Evolutionary conservation across 1,140 invertebrate species (phyloP), one percentile per base, ranked within the genome.

Genomic region (Subanguina moxae): DNA sequence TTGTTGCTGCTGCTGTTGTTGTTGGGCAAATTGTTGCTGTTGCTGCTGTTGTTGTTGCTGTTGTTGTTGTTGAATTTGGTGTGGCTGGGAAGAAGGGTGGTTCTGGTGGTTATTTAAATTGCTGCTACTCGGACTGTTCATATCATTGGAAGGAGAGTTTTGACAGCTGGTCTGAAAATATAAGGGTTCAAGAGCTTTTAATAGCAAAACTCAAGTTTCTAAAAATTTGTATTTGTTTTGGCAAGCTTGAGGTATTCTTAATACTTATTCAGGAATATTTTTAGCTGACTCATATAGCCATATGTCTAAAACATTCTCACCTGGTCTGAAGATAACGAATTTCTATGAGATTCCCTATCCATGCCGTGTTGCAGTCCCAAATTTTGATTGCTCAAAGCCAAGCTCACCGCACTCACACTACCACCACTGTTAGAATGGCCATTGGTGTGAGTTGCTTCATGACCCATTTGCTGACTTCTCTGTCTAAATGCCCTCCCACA

Each of bases 391-490:
- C 45, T 42, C 32, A 23, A 17, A 30, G 56, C 65, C 19, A 23
- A 32, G 32, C 25, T 43, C 42, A 46, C 32, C 38, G 52, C 57
- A 11, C 45, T 56, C 15, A 30, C 13, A 23, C 32, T 23, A 62
- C 25, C 25, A 23, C 3, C 42, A 45, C n/a, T 38, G 42, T 62
- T 62, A 17, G 38, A 21, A 38, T 38, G 32, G 19, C 72, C 30
- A 57, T 71, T 76, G 42, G 65, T 17, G 61, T 80, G 78, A 11
- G 78, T 80, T 9, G 71, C 68, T 59, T 80, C 78, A 62, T 80
- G 78, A 0, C 78, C 81, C 25, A 82, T 63, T 73, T 80, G 78
- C 59, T 80, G 78, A 9, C 75, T 78, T 13, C 78, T 67, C 61
- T 80, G 78, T 42, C 78, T 73, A 70, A 80, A 80, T 42, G 64